These are phyloP conservation scores for Leuciscus idus DNA, from an alignment of 2,113 vertebrate species.

Conservation along the genomic window DNA sequence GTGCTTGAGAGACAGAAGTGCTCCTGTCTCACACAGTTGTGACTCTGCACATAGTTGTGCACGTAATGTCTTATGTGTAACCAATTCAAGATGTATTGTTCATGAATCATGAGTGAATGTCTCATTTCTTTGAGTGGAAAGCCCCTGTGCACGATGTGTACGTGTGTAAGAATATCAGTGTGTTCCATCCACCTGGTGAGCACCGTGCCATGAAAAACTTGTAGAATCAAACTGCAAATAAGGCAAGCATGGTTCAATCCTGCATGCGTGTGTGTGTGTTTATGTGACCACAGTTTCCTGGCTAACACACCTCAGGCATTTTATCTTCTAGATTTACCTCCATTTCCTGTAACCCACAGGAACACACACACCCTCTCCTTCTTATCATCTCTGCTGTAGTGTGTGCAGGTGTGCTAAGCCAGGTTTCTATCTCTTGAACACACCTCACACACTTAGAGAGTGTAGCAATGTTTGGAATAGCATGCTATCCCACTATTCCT, in stretches of 20 bases:
- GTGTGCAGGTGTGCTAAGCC: conserved; percentile 15
- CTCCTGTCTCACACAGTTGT: background rate
- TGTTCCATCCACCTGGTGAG: background rate
- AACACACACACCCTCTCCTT: conserved; percentile 1
- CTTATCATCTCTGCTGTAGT: background rate
- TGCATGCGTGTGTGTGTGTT: background rate
- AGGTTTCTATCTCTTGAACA: background rate
- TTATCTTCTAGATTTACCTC: conserved; percentile 38
- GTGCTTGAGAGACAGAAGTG: background rate
- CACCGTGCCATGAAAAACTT: background rate
- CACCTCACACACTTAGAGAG: background rate
- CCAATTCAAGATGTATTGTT: background rate
- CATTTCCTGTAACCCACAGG: conserved; percentile 39
- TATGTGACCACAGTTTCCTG: conserved; percentile 19
- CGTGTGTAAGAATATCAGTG: background rate
- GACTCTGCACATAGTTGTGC: background rate
- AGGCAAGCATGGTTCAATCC: background rate
- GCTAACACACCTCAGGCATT: conserved; percentile 8
- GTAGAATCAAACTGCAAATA: background rate
- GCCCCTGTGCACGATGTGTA: background rate
- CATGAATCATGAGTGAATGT: background rate
- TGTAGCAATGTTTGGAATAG: background rate
- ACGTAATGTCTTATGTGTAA: conserved; percentile 1
- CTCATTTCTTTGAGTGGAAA: conserved; percentile 15
- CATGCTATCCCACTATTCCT: background rate